These are phyloP conservation scores for Noctua pronuba DNA, from an alignment of 2,888 invertebrate species.

Conservation along the genomic window DNA sequence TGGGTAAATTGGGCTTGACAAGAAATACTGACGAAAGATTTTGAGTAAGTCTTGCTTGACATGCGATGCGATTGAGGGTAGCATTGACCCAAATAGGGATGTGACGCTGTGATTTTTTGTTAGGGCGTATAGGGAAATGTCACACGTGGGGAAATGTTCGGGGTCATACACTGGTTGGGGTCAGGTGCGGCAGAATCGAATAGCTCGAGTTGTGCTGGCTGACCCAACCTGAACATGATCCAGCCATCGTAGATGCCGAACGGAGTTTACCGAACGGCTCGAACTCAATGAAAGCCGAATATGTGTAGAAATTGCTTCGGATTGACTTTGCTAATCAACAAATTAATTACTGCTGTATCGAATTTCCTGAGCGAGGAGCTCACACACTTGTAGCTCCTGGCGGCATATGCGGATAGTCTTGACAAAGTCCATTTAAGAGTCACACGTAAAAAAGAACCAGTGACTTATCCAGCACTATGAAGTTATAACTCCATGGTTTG, in stretches of 20 bases:
- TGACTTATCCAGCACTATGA: not conserved
- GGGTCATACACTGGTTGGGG: not conserved
- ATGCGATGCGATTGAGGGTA: constrained; percentile 33
- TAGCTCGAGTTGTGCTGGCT: not conserved
- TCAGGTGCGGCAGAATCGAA: not conserved
- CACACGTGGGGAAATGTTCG: not conserved
- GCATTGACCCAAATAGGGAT: constrained; percentile 28
- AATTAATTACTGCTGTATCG: not conserved
- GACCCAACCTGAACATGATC: not conserved
- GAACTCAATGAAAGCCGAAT: not conserved
- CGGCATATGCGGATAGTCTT: not conserved
- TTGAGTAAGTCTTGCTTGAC: constrained; percentile 36
- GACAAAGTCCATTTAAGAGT: not conserved
- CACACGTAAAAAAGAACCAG: not conserved
- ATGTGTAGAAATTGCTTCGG: not conserved
- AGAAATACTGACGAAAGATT: constrained; percentile 27
- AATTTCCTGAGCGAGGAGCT: not conserved
- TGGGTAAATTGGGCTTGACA: constrained; percentile 44
- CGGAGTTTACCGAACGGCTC: not conserved
- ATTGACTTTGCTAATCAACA: not conserved
- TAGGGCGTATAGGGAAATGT: not conserved
- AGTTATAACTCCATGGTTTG: not conserved
- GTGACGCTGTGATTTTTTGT: not conserved
- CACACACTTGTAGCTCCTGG: not conserved
- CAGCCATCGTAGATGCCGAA: not conserved